phyloP scores from a whole-genome alignment of 2,888 invertebrate genomes.

The Mayetiola destructor region DNA sequence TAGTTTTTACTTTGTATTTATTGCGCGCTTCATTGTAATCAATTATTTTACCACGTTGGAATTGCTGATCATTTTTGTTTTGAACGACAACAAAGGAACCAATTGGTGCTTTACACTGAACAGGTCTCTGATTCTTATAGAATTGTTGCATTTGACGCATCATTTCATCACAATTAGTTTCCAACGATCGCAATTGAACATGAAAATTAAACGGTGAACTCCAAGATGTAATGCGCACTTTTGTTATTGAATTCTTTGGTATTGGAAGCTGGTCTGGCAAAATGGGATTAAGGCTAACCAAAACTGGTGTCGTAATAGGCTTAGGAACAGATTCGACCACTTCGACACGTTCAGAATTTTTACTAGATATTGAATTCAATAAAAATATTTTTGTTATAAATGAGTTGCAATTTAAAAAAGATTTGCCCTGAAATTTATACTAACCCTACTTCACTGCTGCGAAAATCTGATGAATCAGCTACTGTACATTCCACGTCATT shows the following conservation, averaged over 20 bases:
- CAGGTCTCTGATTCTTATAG: slow-evolving; percentile 39
- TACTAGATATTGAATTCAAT: no score
- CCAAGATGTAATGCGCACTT: slow-evolving; percentile 58
- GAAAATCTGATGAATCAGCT: not conserved
- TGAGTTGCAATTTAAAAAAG: not conserved
- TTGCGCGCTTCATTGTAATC: slow-evolving; percentile 41
- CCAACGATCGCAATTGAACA: slow-evolving; percentile 40
- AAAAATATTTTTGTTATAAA: slow-evolving; percentile 19
- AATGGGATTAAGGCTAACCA: slow-evolving; percentile 37
- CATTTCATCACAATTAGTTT: slow-evolving; percentile 46
- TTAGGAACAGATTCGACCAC: no score
- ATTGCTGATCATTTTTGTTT: slow-evolving; percentile 52
- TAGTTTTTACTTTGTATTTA: slow-evolving; percentile 51
- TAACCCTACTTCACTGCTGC: not conserved
- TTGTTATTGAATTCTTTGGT: slow-evolving; percentile 40
- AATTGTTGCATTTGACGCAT: slow-evolving; percentile 55
- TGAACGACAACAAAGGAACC: slow-evolving; percentile 54
- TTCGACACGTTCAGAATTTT: no score
- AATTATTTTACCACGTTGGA: slow-evolving; percentile 54
- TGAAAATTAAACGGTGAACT: slow-evolving; percentile 59
- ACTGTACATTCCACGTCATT: not conserved
- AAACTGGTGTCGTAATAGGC: slow-evolving; percentile 28
- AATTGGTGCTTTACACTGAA: slow-evolving; percentile 31
- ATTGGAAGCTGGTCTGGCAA: slow-evolving; percentile 36
- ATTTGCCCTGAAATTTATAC: not conserved